Base-by-base conservation (phyloP, 2,888 invertebrate genomes). In the Hypsopygia costalis region DNA sequence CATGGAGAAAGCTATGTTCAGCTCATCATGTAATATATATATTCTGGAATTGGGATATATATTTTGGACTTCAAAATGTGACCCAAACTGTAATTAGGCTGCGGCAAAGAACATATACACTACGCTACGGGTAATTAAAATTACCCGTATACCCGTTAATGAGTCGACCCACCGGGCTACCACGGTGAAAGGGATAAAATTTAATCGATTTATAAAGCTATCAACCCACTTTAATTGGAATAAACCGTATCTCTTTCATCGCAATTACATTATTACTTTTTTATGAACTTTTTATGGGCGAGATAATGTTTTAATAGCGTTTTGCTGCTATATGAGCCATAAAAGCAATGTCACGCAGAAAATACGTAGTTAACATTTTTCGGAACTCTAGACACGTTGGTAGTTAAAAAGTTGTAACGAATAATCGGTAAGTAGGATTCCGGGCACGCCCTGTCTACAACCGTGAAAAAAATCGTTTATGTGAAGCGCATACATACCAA, bases 321-420 rank as follows among this genome's bases (percentile, higher is more conserved):
- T 31, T 31, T 31, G n/a, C 11, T 1, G 1, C 11, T 11, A 12
- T 5, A 31, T 31, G 31, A n/a, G n/a, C 7, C 6, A 25, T 25
- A 25, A 25, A 31, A 11, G 31, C 8, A 10, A 12, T 11, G 7
- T 31, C 31, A 31, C 7, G 31, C 10, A 8, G 1, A 32, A 33
- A 22, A 38, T 38, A 38, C 25, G 25, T 11, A 36, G 10, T 33
- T 16, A 11, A 32, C 3, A 20, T 34, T 34, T 30, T 40, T 34
- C 34, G 34, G 22, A 33, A 43, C 12, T 9, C 41, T 6, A 38
- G 35, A 32, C 46, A 46, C 46, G 41, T 46, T 31, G 43, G 47
- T 50, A 48, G 41, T 58, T 55, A 51, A 52, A 53, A 55, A 52
- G 48, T 54, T 49, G 52, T 55, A 44, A 45, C 46, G 40, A 40